Conservation (phyloP, 2,888 invertebrate genomes). For the Coleophora deauratella region DNA sequence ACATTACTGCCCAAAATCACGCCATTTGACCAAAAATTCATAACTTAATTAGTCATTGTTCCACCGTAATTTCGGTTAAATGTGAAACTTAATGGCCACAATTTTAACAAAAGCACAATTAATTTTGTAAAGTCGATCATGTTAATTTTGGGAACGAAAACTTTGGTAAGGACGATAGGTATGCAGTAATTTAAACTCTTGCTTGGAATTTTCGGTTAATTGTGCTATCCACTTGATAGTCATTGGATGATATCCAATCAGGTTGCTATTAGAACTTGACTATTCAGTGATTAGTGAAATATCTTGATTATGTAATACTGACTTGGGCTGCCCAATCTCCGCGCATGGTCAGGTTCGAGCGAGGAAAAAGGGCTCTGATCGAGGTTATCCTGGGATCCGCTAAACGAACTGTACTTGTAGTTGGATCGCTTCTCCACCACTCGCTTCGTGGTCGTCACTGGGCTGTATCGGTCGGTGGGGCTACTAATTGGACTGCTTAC, state of each 20-base stretch:
- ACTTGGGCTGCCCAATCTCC: conserved; percentile 63
- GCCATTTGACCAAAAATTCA: no score
- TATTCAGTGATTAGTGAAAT: no score
- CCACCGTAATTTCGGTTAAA: not conserved
- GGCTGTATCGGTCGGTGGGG: conserved; percentile 59
- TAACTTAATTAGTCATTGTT: not conserved
- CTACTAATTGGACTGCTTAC: conserved; percentile 62
- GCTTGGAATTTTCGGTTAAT: no score
- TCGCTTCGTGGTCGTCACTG: conserved; percentile 57
- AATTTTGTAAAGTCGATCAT: not conserved
- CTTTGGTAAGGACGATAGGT: no score
- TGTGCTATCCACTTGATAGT: no score
- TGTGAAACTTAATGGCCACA: conserved; percentile 4
- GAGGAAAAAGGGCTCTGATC: conserved; percentile 61
- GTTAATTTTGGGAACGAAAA: no score
- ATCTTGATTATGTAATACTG: conserved; percentile 16
- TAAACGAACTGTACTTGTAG: conserved; percentile 63
- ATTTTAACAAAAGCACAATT: conserved; percentile 2
- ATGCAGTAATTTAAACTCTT: no score
- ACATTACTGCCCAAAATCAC: not conserved
- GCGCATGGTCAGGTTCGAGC: conserved; percentile 48
- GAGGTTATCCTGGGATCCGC: conserved; percentile 61
- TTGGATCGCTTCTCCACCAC: conserved; percentile 63
- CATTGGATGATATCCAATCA: no score
- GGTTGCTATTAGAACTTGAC: no score